Evolutionary conservation across 2,797 vertebrate species (phyloP).

Genomic region (Pristis pectinata): DNA sequence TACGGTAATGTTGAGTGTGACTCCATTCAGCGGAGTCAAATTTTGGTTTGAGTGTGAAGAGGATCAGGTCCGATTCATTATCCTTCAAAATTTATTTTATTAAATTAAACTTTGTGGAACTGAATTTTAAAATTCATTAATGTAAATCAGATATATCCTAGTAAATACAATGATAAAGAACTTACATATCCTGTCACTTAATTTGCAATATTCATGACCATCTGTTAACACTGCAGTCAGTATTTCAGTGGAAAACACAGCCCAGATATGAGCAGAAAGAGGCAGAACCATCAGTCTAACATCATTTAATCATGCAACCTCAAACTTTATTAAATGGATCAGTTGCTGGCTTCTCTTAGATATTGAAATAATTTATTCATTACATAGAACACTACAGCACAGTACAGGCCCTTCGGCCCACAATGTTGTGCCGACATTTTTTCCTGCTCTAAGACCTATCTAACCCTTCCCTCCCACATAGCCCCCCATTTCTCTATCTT

Average conservation of each 20-base stretch:
- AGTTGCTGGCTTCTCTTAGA: background rate
- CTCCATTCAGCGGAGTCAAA: too few species aligned
- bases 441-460: too few species aligned
- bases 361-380: background rate
- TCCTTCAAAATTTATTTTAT: background rate
- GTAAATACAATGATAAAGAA: constrained; percentile 4
- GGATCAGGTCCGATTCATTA: background rate
- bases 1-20: too few species aligned
- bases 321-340: background rate
- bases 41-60: background rate
- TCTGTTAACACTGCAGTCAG: constrained; percentile 3
- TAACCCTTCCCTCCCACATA: too few species aligned
- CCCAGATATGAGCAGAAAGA: background rate
- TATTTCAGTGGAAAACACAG: background rate
- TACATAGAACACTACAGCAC: too few species aligned
- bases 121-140: constrained; percentile 10
- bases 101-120: background rate
- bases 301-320: background rate
- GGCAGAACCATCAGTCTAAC: background rate
- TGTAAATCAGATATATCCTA: background rate
- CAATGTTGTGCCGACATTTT: too few species aligned
- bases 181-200: background rate
- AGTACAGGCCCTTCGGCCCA: too few species aligned
- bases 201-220: constrained; percentile 28
- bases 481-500: too few species aligned